Evolutionary conservation across 2,888 invertebrate genomes (phyloP).

Genomic region (Schrankia costaestrigalis): DNA sequence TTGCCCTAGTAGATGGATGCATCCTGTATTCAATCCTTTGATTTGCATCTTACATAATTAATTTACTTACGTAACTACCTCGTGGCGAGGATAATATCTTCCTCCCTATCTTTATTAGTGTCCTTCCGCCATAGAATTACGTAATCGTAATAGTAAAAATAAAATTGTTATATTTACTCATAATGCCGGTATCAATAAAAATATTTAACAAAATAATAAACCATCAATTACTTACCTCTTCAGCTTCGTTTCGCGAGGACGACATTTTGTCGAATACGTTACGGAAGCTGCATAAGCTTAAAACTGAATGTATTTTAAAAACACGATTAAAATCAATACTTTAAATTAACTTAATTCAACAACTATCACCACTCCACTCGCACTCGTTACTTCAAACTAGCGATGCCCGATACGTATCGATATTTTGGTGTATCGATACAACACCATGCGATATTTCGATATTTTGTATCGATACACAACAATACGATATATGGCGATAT

Average conservation of each 20-base stretch:
- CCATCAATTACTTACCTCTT: conserved; percentile 18
- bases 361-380: conserved; percentile 5
- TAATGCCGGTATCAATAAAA: conserved; percentile 7
- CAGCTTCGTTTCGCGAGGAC: neutral
- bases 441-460: no score
- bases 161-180: conserved; percentile 15
- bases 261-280: conserved; percentile 1
- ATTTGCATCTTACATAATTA: conserved; percentile 51
- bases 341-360: conserved; percentile 1
- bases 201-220: neutral
- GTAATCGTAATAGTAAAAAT: conserved; percentile 28
- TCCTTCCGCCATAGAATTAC: conserved; percentile 31
- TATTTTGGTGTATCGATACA: no score
- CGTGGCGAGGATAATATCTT: conserved; percentile 42
- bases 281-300: conserved; percentile 11
- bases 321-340: no score
- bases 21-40: conserved; percentile 35
- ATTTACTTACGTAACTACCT: conserved; percentile 67
- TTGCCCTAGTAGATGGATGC: no score
- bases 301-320: no score
- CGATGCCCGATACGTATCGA: no score
- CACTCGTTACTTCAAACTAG: conserved; percentile 2
- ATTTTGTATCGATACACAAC: no score
- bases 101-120: conserved; percentile 18
- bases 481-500: no score